A percentile compares a stretch with the other conserved stretches of the same genome.
phyloP scores from a whole-genome alignment of 2,888 invertebrate genomes.

The Heteromyza rotundicornis region DNA sequence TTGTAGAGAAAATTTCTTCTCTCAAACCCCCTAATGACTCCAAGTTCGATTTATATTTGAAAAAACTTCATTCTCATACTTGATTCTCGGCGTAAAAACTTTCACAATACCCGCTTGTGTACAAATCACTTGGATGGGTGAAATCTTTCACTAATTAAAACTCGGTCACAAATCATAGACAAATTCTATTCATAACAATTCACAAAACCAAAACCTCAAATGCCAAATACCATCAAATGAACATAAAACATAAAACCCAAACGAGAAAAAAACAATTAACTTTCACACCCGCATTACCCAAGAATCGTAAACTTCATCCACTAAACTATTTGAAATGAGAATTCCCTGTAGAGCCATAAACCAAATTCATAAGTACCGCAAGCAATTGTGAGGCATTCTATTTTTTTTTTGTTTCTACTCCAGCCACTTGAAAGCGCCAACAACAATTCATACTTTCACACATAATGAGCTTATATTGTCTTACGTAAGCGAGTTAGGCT shows the following conservation, averaged over 20 bases:
- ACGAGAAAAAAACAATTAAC: conserved; percentile 4
- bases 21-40: too few relatives aligned
- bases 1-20: too few relatives aligned
- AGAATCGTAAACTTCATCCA: neutral
- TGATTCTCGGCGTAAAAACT: too few relatives aligned
- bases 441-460: conserved; percentile 9
- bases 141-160: neutral
- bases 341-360: conserved; percentile 54
- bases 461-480: conserved; percentile 51
- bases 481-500: conserved; percentile 52
- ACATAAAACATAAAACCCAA: neutral
- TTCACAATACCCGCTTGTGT: too few relatives aligned
- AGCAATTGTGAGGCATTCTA: too few relatives aligned
- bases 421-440: conserved; percentile 2
- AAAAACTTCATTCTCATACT: too few relatives aligned
- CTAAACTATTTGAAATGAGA: conserved; percentile 36
- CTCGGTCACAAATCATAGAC: conserved; percentile 8
- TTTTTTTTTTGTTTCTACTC: too few relatives aligned
- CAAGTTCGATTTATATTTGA: too few relatives aligned
- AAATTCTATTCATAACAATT: neutral
- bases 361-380: conserved; percentile 54
- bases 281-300: neutral
- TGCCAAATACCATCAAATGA: neutral
- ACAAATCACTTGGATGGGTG: neutral
- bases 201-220: neutral